A percentile compares a stretch with the other conserved stretches of the same genome.
These are phyloP conservation scores for Scaptomyza polygonia DNA, from an alignment of 2,888 invertebrate species.

Conservation along the genomic window DNA sequence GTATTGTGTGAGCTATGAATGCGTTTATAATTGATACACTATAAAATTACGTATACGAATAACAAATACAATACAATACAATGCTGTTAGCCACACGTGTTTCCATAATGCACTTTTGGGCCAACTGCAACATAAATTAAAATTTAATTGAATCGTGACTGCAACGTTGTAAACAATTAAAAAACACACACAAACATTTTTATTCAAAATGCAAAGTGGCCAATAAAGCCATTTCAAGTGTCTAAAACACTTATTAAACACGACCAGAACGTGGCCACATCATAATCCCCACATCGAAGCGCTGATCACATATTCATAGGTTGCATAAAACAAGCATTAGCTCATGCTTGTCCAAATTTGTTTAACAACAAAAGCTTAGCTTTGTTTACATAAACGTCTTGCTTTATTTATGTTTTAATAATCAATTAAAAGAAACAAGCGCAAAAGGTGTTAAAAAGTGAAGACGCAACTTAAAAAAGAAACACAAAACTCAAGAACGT, in stretches of 20 bases:
- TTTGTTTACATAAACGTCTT: conserved; percentile 57
- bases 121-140: conserved; percentile 50
- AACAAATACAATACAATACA: conserved; percentile 3
- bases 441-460: conserved; percentile 56
- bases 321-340: conserved; percentile 31
- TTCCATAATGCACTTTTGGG: conserved; percentile 16
- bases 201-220: conserved; percentile 53
- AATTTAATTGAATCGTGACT: conserved; percentile 60
- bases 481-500: neutral
- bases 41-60: conserved; percentile 13
- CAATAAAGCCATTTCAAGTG: conserved; percentile 47
- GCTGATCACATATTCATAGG: conserved; percentile 52
- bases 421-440: conserved; percentile 34
- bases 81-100: conserved; percentile 25
- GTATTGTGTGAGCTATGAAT: conserved; percentile 32
- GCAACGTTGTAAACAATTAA: conserved; percentile 35
- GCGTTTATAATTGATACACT: conserved; percentile 25
- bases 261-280: conserved; percentile 20
- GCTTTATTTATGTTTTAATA: conserved; percentile 62
- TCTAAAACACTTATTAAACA: conserved; percentile 21
- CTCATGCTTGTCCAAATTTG: conserved; percentile 47
- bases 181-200: conserved; percentile 22
- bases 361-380: conserved; percentile 41
- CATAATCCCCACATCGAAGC: conserved; percentile 35
- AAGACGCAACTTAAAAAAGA: conserved; percentile 38